These are phyloP conservation scores for Lepilemur septentrionalis DNA, from an alignment of 2,797 vertebrate species.

Conservation along the genomic window DNA sequence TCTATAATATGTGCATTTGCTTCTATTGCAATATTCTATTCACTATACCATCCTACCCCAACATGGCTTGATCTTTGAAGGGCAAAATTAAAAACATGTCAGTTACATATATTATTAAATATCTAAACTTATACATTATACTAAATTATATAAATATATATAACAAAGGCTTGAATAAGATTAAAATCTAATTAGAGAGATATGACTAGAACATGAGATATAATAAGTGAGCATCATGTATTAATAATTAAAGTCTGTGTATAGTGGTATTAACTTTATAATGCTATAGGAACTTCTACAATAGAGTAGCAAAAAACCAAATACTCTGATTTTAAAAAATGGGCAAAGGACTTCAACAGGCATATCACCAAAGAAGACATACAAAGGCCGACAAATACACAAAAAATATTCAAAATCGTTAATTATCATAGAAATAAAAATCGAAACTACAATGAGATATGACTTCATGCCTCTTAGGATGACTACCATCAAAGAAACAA, in stretches of 20 bases:
- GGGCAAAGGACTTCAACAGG: not conserved
- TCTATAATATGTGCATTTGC: not conserved
- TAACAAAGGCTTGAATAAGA: not conserved
- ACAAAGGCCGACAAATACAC: not conserved
- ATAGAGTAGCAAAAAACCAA: not conserved
- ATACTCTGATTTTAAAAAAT: not conserved
- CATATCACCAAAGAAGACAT: no score
- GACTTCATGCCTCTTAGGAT: not conserved
- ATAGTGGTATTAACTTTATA: not conserved
- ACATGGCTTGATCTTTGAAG: not conserved
- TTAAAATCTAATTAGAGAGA: not conserved
- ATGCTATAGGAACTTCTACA: not conserved
- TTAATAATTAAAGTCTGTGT: not conserved
- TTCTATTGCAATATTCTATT: not conserved
- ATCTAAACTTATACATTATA: not conserved
- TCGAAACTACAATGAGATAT: not conserved
- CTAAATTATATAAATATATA: not conserved
- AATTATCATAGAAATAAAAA: not conserved
- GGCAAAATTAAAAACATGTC: not conserved
- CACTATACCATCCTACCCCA: not conserved
- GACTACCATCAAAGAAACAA: not conserved
- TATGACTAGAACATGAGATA: not conserved
- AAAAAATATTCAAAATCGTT: not conserved
- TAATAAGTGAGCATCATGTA: not conserved
- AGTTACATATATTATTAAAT: not conserved